Base-by-base conservation (phyloP, 1,140 invertebrate species). In the Macrostomum lignano region DNA sequence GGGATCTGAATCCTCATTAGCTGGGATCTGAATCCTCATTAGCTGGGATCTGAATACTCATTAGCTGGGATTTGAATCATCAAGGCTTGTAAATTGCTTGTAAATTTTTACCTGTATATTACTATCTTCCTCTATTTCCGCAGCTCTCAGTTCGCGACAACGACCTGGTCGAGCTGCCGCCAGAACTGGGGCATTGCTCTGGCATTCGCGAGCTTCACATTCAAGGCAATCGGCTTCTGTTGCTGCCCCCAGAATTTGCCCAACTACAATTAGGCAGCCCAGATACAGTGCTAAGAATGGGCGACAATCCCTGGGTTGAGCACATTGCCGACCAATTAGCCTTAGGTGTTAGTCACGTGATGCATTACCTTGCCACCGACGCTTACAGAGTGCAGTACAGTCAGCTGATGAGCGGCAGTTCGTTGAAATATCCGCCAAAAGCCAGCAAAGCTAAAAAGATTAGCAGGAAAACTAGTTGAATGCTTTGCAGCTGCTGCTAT, bases 241-340 rank as follows among this genome's bases (percentile, higher is more conserved):
- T 84, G 32, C 57, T 91, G 33, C 81, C 81, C 10, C 81, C 81
- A n/a, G 78, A 86, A 64, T 39, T 64, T 23, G 61, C 62, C 49
- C 39, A 40, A 40, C 60, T 96, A 33, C 88, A 98, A 58, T 61
- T 96, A 36, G 67, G 75, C n/a, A 76, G 76, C 42, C 77, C 71
- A 43, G 86, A 84, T 55, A 76, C 81, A 29, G 73, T 86, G n/a
- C 69, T 94, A 44, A 70, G 77, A 46, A 69, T 93, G 58, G 86
- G 96, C 49, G 78, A 79, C 44, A 96, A 96, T 61, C 79, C 77
- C 25, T 93, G 86, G 81, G 75, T 93, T n/a, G 70, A 72, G 14
- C 82, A 79, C 5, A 86, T 96, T 40, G 72, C 72, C 25, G 84
- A 96, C 51, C 86, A 94, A 56, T 67, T 93, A 37, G 69, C 77